Percentiles rank a stretch among this genome's conserved stretches.
Conservation (phyloP, 2,797 vertebrate species). For the Bradypodion ventrale region DNA sequence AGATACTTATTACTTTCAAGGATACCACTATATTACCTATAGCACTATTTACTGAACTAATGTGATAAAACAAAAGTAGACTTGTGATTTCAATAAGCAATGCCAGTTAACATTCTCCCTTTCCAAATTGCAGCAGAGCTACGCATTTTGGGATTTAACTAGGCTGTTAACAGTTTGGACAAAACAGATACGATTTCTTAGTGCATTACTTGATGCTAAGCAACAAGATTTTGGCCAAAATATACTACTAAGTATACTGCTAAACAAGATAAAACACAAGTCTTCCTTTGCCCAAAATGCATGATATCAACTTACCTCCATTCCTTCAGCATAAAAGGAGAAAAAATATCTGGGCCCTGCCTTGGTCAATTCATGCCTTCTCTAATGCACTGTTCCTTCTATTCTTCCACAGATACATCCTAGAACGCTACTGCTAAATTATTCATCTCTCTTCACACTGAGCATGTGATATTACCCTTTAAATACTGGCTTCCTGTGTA, state of each 20-base stretch:
- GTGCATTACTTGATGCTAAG: background rate
- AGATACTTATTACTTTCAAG: background rate
- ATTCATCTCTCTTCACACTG: background rate
- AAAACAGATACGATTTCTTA: background rate
- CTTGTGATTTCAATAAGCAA: slow-evolving; percentile 17
- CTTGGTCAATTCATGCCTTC: background rate
- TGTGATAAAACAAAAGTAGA: background rate
- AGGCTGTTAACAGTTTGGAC: slow-evolving; percentile 2
- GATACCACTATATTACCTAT: background rate
- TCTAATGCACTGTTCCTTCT: too few relatives aligned
- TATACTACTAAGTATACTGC: slow-evolving; percentile 5
- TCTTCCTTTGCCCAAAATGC: too few relatives aligned
- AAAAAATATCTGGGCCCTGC: background rate
- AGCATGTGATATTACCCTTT: background rate
- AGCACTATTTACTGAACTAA: background rate
- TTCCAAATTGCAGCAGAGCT: background rate
- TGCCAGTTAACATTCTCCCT: background rate
- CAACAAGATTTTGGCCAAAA: background rate
- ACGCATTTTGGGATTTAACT: background rate
- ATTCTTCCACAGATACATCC: background rate
- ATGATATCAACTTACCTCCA: background rate
- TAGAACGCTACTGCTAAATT: background rate
- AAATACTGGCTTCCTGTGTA: background rate
- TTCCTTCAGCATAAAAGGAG: background rate
- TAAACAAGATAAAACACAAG: too few relatives aligned